A percentile compares a stretch with the other conserved stretches of the same genome.
These are phyloP conservation scores for Lophius piscatorius DNA, from an alignment of 2,113 vertebrate species.

Conservation along the genomic window DNA sequence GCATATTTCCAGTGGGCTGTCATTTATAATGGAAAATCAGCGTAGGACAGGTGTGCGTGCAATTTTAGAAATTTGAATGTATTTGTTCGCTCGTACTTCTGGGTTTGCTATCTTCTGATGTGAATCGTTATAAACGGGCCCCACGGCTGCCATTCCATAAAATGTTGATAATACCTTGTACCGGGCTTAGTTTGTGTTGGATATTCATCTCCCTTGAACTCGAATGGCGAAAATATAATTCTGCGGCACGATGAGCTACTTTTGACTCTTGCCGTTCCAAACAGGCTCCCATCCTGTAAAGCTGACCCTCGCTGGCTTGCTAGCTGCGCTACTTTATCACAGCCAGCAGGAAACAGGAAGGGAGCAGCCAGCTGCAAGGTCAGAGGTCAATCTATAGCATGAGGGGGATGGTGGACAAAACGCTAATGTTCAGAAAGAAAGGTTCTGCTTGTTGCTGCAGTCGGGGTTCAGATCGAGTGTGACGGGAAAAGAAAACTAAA, in stretches of 20 bases:
- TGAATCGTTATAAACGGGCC: too few species aligned
- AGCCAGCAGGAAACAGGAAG: slow-evolving; percentile 75
- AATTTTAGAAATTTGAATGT: too few species aligned
- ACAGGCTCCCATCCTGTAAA: slow-evolving; percentile 48
- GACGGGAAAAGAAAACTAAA: slow-evolving; percentile 7
- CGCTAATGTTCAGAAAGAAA: slow-evolving; percentile 50
- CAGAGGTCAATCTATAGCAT: slow-evolving; percentile 69
- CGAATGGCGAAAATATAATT: background rate
- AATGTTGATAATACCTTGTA: too few species aligned
- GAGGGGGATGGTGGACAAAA: slow-evolving; percentile 67
- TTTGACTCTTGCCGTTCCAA: slow-evolving; percentile 58
- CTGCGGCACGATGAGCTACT: slow-evolving; percentile 35
- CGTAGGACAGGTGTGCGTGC: too few species aligned
- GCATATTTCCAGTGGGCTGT: too few species aligned
- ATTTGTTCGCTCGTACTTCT: too few species aligned
- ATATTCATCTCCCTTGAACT: slow-evolving; percentile 40
- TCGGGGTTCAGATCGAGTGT: slow-evolving; percentile 8
- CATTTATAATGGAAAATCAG: too few species aligned
- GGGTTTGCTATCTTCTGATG: too few species aligned
- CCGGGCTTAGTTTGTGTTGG: slow-evolving; percentile 15
- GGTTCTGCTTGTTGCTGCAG: slow-evolving; percentile 19
- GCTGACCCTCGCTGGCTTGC: slow-evolving; percentile 51
- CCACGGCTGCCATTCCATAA: too few species aligned
- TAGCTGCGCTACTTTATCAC: slow-evolving; percentile 68
- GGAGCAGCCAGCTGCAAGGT: slow-evolving; percentile 77